Conservation (phyloP, 2,888 invertebrate species). For the Drosophila ustulata region DNA sequence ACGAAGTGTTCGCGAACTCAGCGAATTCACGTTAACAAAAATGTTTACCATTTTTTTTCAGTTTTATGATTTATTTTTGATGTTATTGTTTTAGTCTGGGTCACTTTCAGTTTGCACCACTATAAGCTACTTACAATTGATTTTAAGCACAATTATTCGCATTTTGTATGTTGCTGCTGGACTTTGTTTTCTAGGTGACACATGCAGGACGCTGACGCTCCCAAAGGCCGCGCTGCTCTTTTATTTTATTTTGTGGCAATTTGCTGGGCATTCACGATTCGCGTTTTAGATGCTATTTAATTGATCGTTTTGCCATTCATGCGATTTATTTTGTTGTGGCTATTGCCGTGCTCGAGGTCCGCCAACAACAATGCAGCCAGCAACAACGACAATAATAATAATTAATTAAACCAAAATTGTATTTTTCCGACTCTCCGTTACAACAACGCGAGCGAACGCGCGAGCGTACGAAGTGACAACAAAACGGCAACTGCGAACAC, state of each 20-base stretch:
- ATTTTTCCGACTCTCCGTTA: constrained; percentile 33
- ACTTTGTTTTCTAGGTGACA: constrained; percentile 20
- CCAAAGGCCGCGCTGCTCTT: constrained; percentile 6
- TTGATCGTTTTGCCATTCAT: constrained; percentile 25
- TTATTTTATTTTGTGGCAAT: constrained; percentile 4
- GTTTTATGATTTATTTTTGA: background rate
- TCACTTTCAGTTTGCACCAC: constrained; percentile 18
- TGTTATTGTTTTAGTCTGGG: constrained; percentile 3
- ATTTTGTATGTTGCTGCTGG: constrained; percentile 22
- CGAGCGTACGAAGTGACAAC: constrained; percentile 42
- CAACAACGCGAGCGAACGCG: constrained; percentile 16
- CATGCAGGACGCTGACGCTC: constrained; percentile 59
- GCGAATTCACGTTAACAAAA: constrained; percentile 44
- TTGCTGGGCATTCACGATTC: constrained; percentile 26
- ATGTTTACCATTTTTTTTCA: constrained; percentile 13
- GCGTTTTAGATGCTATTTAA: constrained; percentile 35
- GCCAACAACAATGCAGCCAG: constrained; percentile 9
- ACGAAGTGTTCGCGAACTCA: constrained; percentile 13
- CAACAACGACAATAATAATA: constrained; percentile 45
- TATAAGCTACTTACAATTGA: constrained; percentile 74
- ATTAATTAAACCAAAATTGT: constrained; percentile 64
- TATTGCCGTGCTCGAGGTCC: constrained; percentile 2
- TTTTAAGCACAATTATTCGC: constrained; percentile 68
- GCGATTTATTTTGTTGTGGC: constrained; percentile 25
- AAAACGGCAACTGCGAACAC: constrained; percentile 55